Evolutionary conservation across 2,113 vertebrate genomes (phyloP), one percentile per base, ranked within the genome.

Genomic region (Melanerpes aurifrons): DNA sequence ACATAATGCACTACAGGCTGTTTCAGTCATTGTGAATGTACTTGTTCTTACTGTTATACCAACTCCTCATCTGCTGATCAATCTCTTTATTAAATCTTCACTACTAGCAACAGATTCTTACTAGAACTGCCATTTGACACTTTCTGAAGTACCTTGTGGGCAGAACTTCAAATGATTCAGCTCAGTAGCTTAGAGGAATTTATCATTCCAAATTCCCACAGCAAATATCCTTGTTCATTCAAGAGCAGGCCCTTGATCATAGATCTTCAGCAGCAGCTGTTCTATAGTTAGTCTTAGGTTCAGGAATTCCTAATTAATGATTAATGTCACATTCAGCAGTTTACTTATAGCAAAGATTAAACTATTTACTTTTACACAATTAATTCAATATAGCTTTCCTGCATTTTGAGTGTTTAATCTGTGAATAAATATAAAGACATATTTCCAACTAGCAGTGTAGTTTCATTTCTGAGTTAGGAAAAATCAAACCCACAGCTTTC

Each of bases 291-390:
- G 87, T 82, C 62, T 63, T n/a, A 85, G 28, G 15, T 85, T 95
- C 68, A 87, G 25, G 76, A 84, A 87, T 83, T 92, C 47, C 53
- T 91, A 93, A 84, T 87, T 93, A 94, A 92, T 89, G 89, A 92
- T 90, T 92, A 95, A 91, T 29, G 37, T 71, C 80, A 24, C 80
- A 40, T 76, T 96, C 81, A 63, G 32, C 47, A 80, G 61, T 85
- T 86, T 87, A 93, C 62, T 93, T 83, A 74, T 64, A 86, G 64
- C 13, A 35, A 61, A 17, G n/a, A 64, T 67, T 92, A 50, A 92
- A 57, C 14, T 2, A 58, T 61, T 86, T 74, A 54, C 4, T 40
- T 94, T 86, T 61, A 18, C 71, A 83, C 37, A 91, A 73, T 43
- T 18, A 86, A 62, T 75, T 25, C 6, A 59, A 59, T 47, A 45